These are phyloP conservation scores for Noctua janthina DNA, from an alignment of 2,888 invertebrate species.

Conservation along the genomic window DNA sequence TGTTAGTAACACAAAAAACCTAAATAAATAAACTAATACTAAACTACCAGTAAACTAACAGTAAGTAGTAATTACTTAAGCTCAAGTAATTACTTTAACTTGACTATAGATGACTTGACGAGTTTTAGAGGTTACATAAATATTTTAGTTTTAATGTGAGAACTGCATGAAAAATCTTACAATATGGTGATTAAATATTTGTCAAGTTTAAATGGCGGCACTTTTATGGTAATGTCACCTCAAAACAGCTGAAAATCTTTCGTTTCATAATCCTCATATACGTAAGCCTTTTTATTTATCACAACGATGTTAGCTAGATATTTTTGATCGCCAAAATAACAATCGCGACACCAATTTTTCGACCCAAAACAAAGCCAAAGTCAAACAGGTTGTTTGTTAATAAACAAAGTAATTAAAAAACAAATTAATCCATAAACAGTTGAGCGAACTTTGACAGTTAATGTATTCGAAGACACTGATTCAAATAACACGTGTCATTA, in stretches of 20 bases:
- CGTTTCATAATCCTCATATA: neutral
- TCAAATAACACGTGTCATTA: neutral
- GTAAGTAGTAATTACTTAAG: too few species aligned
- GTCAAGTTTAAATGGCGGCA: neutral
- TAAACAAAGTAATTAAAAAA: slow-evolving; percentile 29
- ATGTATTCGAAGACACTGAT: slow-evolving; percentile 34
- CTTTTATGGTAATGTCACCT: neutral
- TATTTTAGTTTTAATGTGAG: neutral
- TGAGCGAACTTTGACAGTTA: slow-evolving; percentile 41
- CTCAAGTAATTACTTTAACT: too few species aligned
- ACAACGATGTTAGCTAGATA: neutral
- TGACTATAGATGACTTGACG: too few species aligned
- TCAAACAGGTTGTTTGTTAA: neutral
- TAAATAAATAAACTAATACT: too few species aligned
- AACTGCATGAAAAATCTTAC: neutral
- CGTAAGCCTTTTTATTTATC: neutral
- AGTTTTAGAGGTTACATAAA: neutral
- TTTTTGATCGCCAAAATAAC: neutral
- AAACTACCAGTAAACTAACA: too few species aligned
- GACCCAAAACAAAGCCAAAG: neutral
- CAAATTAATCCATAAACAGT: slow-evolving; percentile 30
- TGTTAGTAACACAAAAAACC: too few species aligned
- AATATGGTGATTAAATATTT: neutral
- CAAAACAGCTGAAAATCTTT: neutral
- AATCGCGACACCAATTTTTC: neutral